Evolutionary conservation across 2,797 vertebrate species (phyloP).

Genomic region (Diplodus sargus): DNA sequence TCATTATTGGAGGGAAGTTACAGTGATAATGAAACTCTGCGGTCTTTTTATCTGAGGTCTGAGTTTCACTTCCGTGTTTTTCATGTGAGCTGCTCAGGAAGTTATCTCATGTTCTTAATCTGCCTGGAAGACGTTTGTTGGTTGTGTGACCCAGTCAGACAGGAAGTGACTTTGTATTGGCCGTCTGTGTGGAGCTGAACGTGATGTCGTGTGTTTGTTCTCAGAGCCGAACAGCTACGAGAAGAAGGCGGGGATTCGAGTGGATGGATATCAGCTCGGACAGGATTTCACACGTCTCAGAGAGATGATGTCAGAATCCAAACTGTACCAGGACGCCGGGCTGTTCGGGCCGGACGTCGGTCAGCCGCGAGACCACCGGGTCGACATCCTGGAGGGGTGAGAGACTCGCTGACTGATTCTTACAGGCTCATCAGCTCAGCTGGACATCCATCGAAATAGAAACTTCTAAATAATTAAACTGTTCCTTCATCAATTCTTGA

Average conservation of each 20-base stretch:
- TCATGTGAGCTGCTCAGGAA: slow-evolving; percentile 6
- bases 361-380: slow-evolving; percentile 85
- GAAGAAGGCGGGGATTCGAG: slow-evolving; percentile 91
- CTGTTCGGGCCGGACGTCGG: slow-evolving; percentile 93
- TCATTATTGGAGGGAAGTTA: background rate
- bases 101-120: background rate
- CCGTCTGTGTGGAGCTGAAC: background rate
- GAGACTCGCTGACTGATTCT: background rate
- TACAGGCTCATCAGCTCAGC: no score
- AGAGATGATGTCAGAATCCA: slow-evolving; percentile 84
- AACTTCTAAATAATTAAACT: no score
- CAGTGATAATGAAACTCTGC: background rate
- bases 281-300: slow-evolving; percentile 88
- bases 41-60: slow-evolving; percentile 13
- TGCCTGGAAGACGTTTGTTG: background rate
- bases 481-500: no score
- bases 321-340: slow-evolving; percentile 78
- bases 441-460: no score
- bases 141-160: background rate
- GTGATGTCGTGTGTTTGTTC: background rate
- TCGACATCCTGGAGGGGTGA: slow-evolving; percentile 88
- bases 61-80: slow-evolving; percentile 16
- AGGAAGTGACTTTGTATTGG: background rate
- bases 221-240: slow-evolving; percentile 95
- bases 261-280: slow-evolving; percentile 91